Base-by-base conservation (phyloP, 2,797 vertebrate species). In the Anguilla obscura region DNA sequence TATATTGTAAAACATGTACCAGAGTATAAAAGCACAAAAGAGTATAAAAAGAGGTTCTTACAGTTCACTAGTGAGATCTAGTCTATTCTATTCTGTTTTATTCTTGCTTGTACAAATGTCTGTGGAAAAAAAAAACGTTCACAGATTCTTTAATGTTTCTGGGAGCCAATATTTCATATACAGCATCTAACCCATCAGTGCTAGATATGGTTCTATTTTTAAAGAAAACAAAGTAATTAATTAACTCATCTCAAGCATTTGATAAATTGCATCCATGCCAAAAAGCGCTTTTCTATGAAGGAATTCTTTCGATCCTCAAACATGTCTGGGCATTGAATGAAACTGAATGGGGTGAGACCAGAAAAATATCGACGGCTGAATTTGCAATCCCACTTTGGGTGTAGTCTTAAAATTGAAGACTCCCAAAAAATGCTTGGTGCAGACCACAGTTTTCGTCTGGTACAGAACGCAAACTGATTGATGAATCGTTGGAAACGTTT, bases 401-500 rank as follows among this genome's bases (percentile, higher is more conserved):
- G 80, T 91, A 86, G 90, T 90, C 91, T 40, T 87, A 91, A 88
- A 86, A 79, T 87, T 21, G 87, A 84, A 27, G 58, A 58, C 10
- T 74, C 85, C 71, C 83, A 85, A 86, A 86, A 48, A 18, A 89
- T 86, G 54, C 87, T 85, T 85, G 88, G 82, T 85, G 1, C 86
- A 76, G 84, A 90, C 91, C 89, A 66, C 91, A 92, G 84, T 52
- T 87, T 89, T 87, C 90, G 83, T 85, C 86, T 88, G 18, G 45
- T 60, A 83, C 76, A 48, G 76, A 82, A 36, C 27, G 12, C 45
- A 45, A 71, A 52, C 83, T 90, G 88, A 91, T 90, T 90, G 90
- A 92, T 90, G 91, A 91, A 87, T 89, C 90, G 89, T 87, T 91
- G 88, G 89, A 91, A 93, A 88, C 33, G 71, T 90, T 92, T 90